A percentile compares a stretch with the other conserved stretches of the same genome.
Evolutionary conservation across 2,888 invertebrate genomes (phyloP).

Genomic region (Uloborus plumipes): DNA sequence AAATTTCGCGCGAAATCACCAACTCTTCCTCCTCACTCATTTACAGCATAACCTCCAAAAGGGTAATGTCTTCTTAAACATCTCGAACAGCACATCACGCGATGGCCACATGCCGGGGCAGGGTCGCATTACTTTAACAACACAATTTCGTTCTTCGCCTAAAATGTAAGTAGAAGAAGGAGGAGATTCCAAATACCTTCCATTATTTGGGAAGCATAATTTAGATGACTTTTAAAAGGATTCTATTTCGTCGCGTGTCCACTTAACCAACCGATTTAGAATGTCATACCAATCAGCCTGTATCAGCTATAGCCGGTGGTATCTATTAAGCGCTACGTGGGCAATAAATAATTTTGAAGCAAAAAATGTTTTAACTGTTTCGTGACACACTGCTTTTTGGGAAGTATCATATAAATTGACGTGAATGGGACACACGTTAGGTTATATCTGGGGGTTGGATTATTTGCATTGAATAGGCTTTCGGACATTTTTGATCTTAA

Average conservation of each 20-base stretch:
- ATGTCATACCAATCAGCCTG: conserved; percentile 24
- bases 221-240: conserved; percentile 12
- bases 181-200: not conserved
- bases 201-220: conserved; percentile 9
- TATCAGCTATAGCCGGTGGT: conserved; percentile 2
- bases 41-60: no score
- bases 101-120: no score
- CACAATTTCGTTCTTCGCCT: no score
- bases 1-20: no score
- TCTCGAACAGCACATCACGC: no score
- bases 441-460: not conserved
- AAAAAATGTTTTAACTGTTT: conserved; percentile 20
- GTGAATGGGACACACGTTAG: conserved; percentile 20
- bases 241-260: conserved; percentile 8
- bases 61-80: no score
- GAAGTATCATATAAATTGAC: conserved; percentile 45
- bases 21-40: no score
- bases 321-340: conserved; percentile 17
- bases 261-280: conserved; percentile 24
- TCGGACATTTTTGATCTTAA: no score
- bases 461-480: no score
- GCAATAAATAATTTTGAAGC: conserved; percentile 3
- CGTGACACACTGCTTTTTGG: conserved; percentile 49
- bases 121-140: no score
- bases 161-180: not conserved